Evolutionary conservation across 2,113 vertebrate genomes (phyloP).

Genomic region (Chloroceryle aenea): DNA sequence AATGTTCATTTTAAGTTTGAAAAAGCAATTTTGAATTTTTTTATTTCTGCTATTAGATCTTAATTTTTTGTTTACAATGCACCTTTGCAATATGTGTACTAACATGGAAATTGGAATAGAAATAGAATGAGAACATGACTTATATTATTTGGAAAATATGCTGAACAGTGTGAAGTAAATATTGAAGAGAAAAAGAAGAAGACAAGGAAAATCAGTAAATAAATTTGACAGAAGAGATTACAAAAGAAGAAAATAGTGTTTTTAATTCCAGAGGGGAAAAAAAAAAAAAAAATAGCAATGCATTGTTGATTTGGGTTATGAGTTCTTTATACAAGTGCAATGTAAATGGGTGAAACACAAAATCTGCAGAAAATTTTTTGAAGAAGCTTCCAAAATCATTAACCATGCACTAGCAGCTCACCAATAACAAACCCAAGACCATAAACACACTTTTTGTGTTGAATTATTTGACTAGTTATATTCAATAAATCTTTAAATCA

Average conservation of each 20-base stretch:
- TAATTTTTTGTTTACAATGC: neutral
- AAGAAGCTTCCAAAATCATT: neutral
- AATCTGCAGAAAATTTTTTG: neutral
- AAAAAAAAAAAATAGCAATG: accelerated
- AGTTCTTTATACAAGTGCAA: neutral
- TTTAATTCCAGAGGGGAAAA: neutral
- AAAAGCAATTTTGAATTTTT: neutral
- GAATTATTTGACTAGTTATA: conserved; percentile 48
- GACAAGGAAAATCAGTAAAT: neutral
- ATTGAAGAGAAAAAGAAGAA: neutral
- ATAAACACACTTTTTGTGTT: conserved; percentile 26
- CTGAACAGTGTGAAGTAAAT: neutral
- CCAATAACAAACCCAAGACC: neutral
- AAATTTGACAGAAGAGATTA: neutral
- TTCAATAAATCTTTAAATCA: conserved; percentile 53
- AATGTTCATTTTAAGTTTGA: neutral
- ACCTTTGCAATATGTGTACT: neutral
- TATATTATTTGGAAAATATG: neutral
- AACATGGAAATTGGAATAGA: neutral
- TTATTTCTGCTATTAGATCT: neutral
- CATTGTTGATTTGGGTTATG: neutral
- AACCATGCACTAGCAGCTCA: neutral
- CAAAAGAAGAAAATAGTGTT: neutral
- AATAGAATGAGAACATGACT: neutral
- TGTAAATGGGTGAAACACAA: neutral